phyloP scores from a whole-genome alignment of 2,113 vertebrate genomes.

The Cochlearius cochlearius region DNA sequence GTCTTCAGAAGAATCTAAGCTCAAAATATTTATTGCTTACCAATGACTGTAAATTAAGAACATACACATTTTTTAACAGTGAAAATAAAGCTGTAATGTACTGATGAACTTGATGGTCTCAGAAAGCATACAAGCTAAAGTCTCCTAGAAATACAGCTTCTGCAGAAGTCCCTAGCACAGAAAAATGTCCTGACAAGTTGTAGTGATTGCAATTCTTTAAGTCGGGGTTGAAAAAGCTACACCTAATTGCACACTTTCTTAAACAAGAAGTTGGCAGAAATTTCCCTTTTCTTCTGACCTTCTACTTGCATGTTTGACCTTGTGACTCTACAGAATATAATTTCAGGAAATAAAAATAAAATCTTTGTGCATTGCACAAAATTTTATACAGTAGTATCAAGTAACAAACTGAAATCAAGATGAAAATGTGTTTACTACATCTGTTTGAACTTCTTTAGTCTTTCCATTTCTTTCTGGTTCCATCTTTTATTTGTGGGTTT shows the following conservation, averaged over 20 bases:
- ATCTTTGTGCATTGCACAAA: not conserved
- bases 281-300: not conserved
- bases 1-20: not conserved
- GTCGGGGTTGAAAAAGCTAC: accelerated
- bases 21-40: not conserved
- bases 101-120: not conserved
- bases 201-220: not conserved
- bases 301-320: not conserved
- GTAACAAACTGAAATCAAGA: not conserved
- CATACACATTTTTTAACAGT: not conserved
- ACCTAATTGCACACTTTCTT: not conserved
- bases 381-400: not conserved
- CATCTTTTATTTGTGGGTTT: not conserved
- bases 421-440: not conserved
- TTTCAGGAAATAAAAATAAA: not conserved
- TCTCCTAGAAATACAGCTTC: not conserved
- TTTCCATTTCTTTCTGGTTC: not conserved
- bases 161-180: not conserved
- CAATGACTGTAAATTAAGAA: not conserved
- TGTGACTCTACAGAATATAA: not conserved
- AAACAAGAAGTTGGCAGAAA: not conserved
- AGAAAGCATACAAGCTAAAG: not conserved
- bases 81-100: not conserved
- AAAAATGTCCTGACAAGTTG: not conserved
- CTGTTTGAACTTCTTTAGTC: not conserved